phyloP scores from a whole-genome alignment of 2,797 vertebrate species.

The Eutrigla gurnardus region DNA sequence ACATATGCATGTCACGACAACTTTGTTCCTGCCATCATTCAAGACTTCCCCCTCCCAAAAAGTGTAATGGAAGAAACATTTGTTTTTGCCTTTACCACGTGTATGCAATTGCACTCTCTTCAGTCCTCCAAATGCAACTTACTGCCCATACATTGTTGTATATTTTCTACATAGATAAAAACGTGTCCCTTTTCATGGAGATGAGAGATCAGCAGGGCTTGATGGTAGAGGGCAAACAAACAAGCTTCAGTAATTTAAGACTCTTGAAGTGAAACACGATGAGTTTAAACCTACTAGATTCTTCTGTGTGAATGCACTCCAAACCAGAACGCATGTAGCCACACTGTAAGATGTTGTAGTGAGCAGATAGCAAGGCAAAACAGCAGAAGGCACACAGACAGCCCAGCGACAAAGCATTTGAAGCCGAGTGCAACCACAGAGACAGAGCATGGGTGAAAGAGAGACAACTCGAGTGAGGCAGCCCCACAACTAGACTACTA shows the following conservation, averaged over 20 bases:
- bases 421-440: constrained; percentile 55
- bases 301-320: constrained; percentile 52
- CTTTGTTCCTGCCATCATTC: not conserved
- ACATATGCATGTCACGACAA: not conserved
- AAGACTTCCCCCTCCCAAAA: not conserved
- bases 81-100: not conserved
- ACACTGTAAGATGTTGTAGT: constrained; percentile 50
- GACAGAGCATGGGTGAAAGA: constrained; percentile 32
- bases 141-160: not conserved
- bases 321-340: constrained; percentile 61
- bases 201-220: not conserved
- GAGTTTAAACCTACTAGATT: constrained; percentile 18
- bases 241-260: constrained; percentile 1
- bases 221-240: not conserved
- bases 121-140: not conserved
- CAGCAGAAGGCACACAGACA: constrained; percentile 51
- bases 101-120: constrained; percentile 7
- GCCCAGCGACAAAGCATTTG: constrained; percentile 46
- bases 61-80: not conserved
- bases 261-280: constrained; percentile 6
- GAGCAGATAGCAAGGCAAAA: constrained; percentile 41
- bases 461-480: constrained; percentile 9
- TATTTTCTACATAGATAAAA: not conserved
- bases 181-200: not conserved
- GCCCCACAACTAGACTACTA: constrained; percentile 2